Base-by-base conservation (phyloP, 2,797 vertebrate genomes). In the Synanceia verrucosa region DNA sequence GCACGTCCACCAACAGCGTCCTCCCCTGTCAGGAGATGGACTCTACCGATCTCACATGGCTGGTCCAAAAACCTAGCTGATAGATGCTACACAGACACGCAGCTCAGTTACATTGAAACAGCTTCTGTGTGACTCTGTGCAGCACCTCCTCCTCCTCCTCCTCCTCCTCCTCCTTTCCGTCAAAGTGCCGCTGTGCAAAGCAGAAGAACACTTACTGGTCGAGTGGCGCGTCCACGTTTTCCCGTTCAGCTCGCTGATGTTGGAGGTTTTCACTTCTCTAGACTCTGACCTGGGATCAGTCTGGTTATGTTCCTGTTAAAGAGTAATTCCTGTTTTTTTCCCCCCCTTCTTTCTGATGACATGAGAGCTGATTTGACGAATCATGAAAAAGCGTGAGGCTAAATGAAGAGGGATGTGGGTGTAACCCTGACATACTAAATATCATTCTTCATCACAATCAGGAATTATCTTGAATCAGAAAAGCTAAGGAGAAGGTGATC, bases 151-250 rank as follows among this genome's bases (percentile, higher is more conserved):
- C 51, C 26, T 65, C 31, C 3, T 63, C 46, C 4, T 66, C 36
- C 8, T 60, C 65, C 21, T 58, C 72, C n/a, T 48, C 67, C 19
- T 72, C 33, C 31, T 71, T 66, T 51, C 66, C 65, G 37, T 88
- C 83, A 82, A 94, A 94, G 94, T 95, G 95, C 94, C 94, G 91
- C 93, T 84, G 70, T 78, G 76, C 79, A 73, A 89, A 92, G 89
- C 93, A 90, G 90, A 87, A 43, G 65, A 79, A 81, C 77, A 57
- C 57, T 64, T 66, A 41, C 72, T 57, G 68, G 57, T 78, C 31
- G 24, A 80, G 82, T 79, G 76, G 76, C 73, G 73, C 73, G 71
- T 79, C 79, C 74, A 29, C 11, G 1, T 71, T 86, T 78, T 79
- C 70, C 73, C 70, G 41, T 41, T 73, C 67, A 63, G 59, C 81